Evolutionary conservation across 2,888 invertebrate genomes (phyloP), one percentile per base, ranked within the genome.

Genomic region (Heliconius erato): DNA sequence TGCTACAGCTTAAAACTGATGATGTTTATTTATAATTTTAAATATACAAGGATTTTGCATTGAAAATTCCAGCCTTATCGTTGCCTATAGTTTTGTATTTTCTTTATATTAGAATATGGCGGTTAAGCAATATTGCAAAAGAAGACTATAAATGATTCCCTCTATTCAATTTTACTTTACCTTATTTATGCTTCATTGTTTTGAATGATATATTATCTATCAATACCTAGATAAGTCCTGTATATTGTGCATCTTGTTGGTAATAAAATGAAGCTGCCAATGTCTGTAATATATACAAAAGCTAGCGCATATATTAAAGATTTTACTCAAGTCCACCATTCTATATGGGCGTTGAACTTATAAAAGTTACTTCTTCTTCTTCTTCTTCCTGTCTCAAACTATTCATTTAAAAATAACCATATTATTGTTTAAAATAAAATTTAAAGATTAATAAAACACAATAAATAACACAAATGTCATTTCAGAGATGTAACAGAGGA

Each of bases 401-500:
- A 49, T 49, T 0, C 16, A 49, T 49, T 19, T 49, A 49, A 49
- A 49, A 49, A 49, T 49, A 6, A 16, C 16, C 19, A 19, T 16
- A 49, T 49, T 23, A 54, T 54, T 54, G 2, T 23, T 54, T 7
- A 7, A 23, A 23, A 23, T 0, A 19, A 19, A 54, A 54, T 3
- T 19, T 54, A 54, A 1, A 19, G 0, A 9, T 11, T 11, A 40
- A 54, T 54, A 54, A 23, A 7, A 49, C 16, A 49, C 16, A 49
- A 49, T 49, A 16, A 49, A 54, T 54, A 54, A 54, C 23, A 54
- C 54, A 19, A 67, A 28, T 63, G 40, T 16, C 40, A 28, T 94
- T 95, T 11, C 91, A 98, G 98, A 88, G 97, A 97, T 85, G 97
- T 98, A 11, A 97, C 97, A 0, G 98, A 98, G 85, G 98, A 98